A percentile compares a stretch with the other conserved stretches of the same genome.
phyloP scores from a whole-genome alignment of 2,888 invertebrate species.

The Ommatoiulus sabulosus region DNA sequence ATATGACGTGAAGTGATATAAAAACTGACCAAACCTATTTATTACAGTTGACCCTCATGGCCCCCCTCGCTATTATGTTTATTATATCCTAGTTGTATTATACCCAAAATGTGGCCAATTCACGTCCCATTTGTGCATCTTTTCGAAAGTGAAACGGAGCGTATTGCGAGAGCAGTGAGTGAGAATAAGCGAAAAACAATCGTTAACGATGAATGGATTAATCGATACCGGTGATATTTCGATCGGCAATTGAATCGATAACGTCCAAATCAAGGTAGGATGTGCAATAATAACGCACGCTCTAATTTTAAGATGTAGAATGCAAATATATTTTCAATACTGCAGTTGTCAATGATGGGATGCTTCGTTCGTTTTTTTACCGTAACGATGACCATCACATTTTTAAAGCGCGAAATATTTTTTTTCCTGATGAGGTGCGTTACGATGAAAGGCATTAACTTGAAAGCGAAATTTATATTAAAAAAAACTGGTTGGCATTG shows the following conservation, averaged over 20 bases:
- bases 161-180: neutral
- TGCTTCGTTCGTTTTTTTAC: neutral
- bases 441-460: neutral
- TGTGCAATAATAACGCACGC: neutral
- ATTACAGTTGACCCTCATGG: slow-evolving; percentile 33
- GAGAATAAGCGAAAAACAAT: neutral
- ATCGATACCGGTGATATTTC: slow-evolving; percentile 15
- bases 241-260: neutral
- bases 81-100: slow-evolving; percentile 16
- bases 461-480: neutral
- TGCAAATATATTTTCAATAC: slow-evolving; percentile 27
- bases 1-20: slow-evolving; percentile 21
- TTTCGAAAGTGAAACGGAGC: slow-evolving; percentile 12
- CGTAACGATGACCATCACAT: neutral
- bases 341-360: neutral
- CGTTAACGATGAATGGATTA: slow-evolving; percentile 20
- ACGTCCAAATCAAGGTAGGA: neutral
- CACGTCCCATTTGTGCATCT: slow-evolving; percentile 29
- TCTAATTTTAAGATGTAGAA: neutral
- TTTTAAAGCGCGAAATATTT: neutral
- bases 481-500: neutral
- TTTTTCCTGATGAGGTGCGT: neutral
- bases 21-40: slow-evolving; percentile 43
- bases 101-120: slow-evolving; percentile 22
- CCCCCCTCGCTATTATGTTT: slow-evolving; percentile 4